Evolutionary conservation across 2,888 invertebrate genomes (phyloP).

Genomic region (Aquatica leii): DNA sequence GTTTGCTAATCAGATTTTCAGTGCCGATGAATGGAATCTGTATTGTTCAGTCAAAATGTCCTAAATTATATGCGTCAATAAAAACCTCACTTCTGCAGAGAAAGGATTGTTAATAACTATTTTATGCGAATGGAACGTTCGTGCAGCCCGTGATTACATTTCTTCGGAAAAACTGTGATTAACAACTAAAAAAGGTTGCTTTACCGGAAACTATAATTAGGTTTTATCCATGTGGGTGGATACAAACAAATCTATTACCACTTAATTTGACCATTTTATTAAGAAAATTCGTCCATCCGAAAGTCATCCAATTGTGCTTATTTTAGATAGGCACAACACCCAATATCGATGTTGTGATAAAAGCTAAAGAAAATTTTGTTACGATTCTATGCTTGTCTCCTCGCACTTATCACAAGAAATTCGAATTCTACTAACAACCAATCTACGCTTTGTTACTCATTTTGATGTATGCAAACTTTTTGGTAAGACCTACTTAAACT

Average conservation of each 20-base stretch:
- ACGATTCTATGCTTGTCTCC: background rate
- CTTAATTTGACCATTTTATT: background rate
- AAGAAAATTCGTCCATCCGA: background rate
- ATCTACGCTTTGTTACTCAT: too few species aligned
- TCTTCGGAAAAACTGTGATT: background rate
- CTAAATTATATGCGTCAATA: background rate
- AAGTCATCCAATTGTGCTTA: background rate
- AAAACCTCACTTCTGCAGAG: background rate
- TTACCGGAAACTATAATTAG: background rate
- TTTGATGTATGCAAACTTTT: too few species aligned
- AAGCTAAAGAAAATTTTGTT: background rate
- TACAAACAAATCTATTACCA: background rate
- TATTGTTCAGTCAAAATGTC: too few species aligned
- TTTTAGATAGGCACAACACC: background rate
- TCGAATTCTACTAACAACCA: slow-evolving; percentile 7
- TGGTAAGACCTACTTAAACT: too few species aligned
- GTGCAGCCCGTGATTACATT: background rate
- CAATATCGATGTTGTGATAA: background rate
- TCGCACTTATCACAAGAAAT: background rate
- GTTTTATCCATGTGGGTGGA: background rate
- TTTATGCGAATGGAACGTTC: background rate
- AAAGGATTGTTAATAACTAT: background rate
- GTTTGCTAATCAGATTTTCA: background rate
- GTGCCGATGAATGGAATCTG: too few species aligned
- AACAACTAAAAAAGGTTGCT: background rate